Conservation (phyloP, 2,888 invertebrate species). For the Psylliodes chrysocephalus region DNA sequence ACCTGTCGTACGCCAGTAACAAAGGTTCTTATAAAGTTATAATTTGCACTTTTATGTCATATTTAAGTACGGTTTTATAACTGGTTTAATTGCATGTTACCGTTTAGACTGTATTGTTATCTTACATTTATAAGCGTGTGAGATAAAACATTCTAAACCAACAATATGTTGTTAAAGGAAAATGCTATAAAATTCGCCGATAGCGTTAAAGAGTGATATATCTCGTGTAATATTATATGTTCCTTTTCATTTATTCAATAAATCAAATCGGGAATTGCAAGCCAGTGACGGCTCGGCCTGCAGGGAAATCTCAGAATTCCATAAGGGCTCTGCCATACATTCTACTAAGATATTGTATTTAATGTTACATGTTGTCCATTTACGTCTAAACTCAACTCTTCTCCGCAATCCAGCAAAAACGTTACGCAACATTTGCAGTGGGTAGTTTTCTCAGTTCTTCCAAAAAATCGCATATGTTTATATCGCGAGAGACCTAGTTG, state of each 20-base stretch:
- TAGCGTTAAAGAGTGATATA: slow-evolving; percentile 7
- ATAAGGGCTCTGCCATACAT: too few species aligned
- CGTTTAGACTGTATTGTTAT: slow-evolving; percentile 22
- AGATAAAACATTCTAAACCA: slow-evolving; percentile 15
- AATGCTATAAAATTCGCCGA: slow-evolving; percentile 11
- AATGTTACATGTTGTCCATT: too few species aligned
- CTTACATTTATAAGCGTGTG: slow-evolving; percentile 8
- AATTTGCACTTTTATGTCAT: slow-evolving; percentile 19
- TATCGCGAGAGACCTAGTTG: too few species aligned
- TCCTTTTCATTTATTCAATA: background rate
- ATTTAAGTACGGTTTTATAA: slow-evolving; percentile 13
- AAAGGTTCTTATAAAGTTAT: slow-evolving; percentile 14
- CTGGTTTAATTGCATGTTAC: slow-evolving; percentile 18
- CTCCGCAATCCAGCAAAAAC: too few species aligned
- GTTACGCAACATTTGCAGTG: too few species aligned
- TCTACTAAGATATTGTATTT: too few species aligned
- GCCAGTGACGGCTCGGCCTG: background rate
- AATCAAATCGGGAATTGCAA: background rate
- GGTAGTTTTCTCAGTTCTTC: too few species aligned
- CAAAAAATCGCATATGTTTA: too few species aligned
- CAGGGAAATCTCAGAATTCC: background rate
- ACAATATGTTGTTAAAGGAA: slow-evolving; percentile 8
- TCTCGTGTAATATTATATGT: slow-evolving; percentile 6
- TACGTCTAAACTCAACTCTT: too few species aligned
- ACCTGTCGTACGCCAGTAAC: background rate